Percentiles rank a stretch among this genome's conserved stretches.
These are phyloP conservation scores for Cantharis lateralis DNA, from an alignment of 2,888 invertebrate species.

Conservation along the genomic window DNA sequence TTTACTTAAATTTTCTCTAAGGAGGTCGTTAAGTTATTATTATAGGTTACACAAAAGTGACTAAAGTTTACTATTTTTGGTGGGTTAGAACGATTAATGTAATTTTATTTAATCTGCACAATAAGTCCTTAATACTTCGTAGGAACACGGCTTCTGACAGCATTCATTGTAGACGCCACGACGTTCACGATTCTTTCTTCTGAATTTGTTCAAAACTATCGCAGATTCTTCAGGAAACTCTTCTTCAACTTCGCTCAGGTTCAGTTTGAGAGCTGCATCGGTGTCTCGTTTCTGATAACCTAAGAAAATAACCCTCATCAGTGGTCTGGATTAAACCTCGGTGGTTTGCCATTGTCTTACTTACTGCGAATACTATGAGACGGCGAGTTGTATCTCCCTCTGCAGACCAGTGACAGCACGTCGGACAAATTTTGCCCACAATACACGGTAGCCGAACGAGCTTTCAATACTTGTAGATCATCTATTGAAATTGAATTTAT, in stretches of 20 bases:
- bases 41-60: neutral
- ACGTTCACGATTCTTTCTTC: conserved; percentile 36
- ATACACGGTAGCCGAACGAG: conserved; percentile 9
- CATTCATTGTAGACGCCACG: conserved; percentile 51
- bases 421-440: conserved; percentile 24
- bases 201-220: conserved; percentile 37
- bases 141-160: conserved; percentile 48
- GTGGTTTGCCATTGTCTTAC: neutral
- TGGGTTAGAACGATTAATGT: neutral
- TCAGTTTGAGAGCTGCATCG: neutral
- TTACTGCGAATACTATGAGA: conserved; percentile 16
- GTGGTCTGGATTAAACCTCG: too few relatives aligned
- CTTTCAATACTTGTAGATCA: conserved; percentile 20
- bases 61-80: neutral
- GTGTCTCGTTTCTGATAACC: conserved; percentile 11
- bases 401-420: conserved; percentile 21
- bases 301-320: neutral
- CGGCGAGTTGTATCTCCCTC: conserved; percentile 21
- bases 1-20: neutral
- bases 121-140: conserved; percentile 45
- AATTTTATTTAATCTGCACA: conserved; percentile 35
- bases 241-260: neutral
- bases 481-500: conserved; percentile 14
- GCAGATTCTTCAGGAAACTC: conserved; percentile 23
- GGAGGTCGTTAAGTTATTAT: neutral